A percentile compares a stretch with the other conserved stretches of the same genome.
Conservation (phyloP, 2,888 invertebrate genomes). For the Lasioglossum calceatum region DNA sequence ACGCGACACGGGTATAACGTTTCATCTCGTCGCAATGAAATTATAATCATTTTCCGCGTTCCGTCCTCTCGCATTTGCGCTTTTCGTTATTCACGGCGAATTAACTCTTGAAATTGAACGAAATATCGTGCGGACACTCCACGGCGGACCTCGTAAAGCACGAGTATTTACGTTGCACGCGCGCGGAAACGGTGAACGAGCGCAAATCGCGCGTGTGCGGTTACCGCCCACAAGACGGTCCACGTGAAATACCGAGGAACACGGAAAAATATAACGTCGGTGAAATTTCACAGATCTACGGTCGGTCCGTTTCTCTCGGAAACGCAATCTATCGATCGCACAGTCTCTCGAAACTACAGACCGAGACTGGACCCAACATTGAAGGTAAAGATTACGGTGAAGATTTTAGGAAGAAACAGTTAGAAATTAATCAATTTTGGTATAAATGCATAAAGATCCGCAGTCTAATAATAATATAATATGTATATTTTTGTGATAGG, state of each 20-base stretch:
- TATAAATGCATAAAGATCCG: no score
- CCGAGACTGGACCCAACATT: not conserved
- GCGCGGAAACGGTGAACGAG: not conserved
- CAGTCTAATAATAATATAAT: no score
- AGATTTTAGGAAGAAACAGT: not conserved
- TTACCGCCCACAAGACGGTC: not conserved
- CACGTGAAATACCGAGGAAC: not conserved
- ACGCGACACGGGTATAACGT: not conserved
- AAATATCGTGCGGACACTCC: not conserved
- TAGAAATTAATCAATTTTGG: no score
- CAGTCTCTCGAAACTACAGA: not conserved
- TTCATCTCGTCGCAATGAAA: constrained; percentile 1
- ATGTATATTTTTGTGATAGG: no score
- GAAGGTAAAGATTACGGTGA: not conserved
- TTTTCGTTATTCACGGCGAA: not conserved
- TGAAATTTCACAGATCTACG: not conserved
- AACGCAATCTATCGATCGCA: not conserved
- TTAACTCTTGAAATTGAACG: constrained; percentile 20
- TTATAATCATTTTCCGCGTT: not conserved
- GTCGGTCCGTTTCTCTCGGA: not conserved
- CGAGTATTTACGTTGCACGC: not conserved
- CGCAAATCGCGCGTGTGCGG: not conserved
- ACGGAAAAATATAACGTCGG: not conserved
- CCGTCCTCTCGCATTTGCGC: not conserved
- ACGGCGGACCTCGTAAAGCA: not conserved